Evolutionary conservation across 2,888 invertebrate species (phyloP), one percentile per base, ranked within the genome.

Genomic region (Argyresthia goedartella): DNA sequence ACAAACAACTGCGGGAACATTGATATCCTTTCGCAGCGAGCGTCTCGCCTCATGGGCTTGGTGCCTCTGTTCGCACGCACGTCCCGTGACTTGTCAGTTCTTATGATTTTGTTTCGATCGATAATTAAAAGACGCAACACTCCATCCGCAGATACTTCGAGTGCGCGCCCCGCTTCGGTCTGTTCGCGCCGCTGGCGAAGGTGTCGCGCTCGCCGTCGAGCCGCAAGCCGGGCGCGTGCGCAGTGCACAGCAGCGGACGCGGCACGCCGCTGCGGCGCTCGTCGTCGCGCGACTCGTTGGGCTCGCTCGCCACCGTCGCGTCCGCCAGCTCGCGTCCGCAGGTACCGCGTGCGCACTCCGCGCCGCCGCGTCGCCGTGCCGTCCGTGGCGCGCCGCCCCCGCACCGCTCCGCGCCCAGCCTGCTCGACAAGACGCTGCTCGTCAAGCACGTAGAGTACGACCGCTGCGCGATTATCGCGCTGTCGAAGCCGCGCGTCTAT

Each of bases 151-250:
- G 98, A 84, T 99, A 99, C 87, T 99, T 99, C 85, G 93, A 94
- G 60, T 99, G 98, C 77, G 90, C 91, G 57, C 93, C 95, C 42
- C 93, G 94, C 69, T 95, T 93, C 81, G 99, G 99, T 1, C 88
- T 99, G 56, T 99, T 99, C 82, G 96, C 97, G 25, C 97, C 98
- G 1, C 87, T 94, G 53, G 91, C 93, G 66, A 98, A 98, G 88
- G 95, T 98, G 58, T 92, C 93, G 63, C 91, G 93, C 57, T 95
- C 95, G 46, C 96, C 95, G 35, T 92, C 93, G 51, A 92, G 89
- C 74, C 87, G 90, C 63, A 89, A 89, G 67, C 90, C 89, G 47
- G 88, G 88, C 61, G 84, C 88, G 59, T 91, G 91, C 76, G 88
- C 88, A 55, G 87, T 90, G 57, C 93, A 91, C 73, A 89, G 81